Conservation (phyloP, 2,888 invertebrate genomes). For the Parnassius orleans region DNA sequence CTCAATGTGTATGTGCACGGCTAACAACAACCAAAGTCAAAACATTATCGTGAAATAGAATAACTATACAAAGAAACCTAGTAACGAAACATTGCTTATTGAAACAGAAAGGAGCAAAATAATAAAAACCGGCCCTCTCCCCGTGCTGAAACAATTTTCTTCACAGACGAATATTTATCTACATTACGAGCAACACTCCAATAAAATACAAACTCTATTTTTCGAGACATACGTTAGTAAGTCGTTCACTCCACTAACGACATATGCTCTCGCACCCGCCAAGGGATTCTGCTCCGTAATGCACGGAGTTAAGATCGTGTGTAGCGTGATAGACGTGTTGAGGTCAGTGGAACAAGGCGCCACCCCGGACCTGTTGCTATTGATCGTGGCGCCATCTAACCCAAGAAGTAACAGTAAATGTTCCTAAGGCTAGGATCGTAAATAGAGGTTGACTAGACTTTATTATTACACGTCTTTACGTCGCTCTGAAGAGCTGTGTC, state of each 20-base stretch:
- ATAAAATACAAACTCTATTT: conserved; percentile 23
- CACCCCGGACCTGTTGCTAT: conserved; percentile 56
- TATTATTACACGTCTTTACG: conserved; percentile 15
- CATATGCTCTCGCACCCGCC: neutral
- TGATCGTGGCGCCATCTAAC: conserved; percentile 58
- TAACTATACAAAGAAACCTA: neutral
- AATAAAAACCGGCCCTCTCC: conserved; percentile 1
- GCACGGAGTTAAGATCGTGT: neutral
- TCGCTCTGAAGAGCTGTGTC: too few species aligned
- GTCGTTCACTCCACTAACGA: neutral
- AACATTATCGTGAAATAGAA: too few species aligned
- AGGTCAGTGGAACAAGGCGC: conserved; percentile 55
- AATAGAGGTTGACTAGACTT: conserved; percentile 22
- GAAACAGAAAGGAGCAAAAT: conserved; percentile 8
- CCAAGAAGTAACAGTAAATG: conserved; percentile 35
- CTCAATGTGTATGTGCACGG: too few species aligned
- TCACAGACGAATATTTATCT: conserved; percentile 20
- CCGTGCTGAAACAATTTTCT: conserved; percentile 21
- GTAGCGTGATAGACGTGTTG: conserved; percentile 30
- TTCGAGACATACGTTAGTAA: conserved; percentile 17
- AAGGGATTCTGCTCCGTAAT: conserved; percentile 3
- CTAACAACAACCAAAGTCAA: too few species aligned
- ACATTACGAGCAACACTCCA: conserved; percentile 22
- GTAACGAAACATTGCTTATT: neutral
- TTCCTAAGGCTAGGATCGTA: conserved; percentile 24